Evolutionary conservation across 2,113 vertebrate genomes (phyloP).

Genomic region (Cephalopterus ornatus): DNA sequence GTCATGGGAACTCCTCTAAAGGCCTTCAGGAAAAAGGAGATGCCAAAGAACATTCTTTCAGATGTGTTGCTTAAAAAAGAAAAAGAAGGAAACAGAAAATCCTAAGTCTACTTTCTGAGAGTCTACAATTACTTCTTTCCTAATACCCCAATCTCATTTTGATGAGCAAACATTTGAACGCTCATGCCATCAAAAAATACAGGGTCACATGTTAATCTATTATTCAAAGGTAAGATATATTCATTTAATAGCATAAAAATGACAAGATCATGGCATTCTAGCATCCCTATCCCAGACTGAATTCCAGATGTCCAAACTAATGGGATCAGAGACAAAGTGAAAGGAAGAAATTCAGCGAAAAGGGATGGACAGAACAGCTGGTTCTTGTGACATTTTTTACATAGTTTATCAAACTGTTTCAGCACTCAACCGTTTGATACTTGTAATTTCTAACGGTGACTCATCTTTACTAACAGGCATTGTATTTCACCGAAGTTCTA

Average conservation of each 20-base stretch:
- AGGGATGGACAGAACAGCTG: not conserved
- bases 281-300: not conserved
- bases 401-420: not conserved
- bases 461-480: not conserved
- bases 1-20: not conserved
- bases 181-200: not conserved
- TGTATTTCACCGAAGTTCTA: not conserved
- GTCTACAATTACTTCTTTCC: not conserved
- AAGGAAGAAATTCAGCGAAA: not conserved
- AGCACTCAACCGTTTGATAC: not conserved
- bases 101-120: not conserved
- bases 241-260: not conserved
- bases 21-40: constrained; percentile 13
- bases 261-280: not conserved
- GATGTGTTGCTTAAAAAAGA: not conserved
- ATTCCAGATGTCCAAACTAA: not conserved
- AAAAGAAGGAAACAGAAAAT: not conserved
- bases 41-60: constrained; percentile 31
- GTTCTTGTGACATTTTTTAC: not conserved
- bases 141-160: not conserved
- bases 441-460: not conserved
- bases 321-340: not conserved
- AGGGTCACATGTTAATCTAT: fast-evolving
- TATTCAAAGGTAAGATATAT: not conserved
- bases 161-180: not conserved